A percentile compares a stretch with the other conserved stretches of the same genome.
These are phyloP conservation scores for Petromus typicus DNA, from an alignment of 2,113 vertebrate species.

Conservation along the genomic window DNA sequence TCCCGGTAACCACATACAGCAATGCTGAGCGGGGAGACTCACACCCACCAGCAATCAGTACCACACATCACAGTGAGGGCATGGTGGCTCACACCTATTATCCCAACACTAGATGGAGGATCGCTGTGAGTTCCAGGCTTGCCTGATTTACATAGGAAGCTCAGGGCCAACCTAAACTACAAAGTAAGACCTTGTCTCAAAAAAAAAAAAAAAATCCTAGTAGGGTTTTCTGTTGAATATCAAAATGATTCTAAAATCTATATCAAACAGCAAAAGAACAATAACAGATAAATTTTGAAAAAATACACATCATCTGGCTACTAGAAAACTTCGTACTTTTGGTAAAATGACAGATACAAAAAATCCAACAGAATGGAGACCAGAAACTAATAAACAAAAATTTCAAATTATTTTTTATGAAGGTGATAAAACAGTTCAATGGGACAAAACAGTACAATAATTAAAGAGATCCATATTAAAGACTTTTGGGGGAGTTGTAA, in stretches of 20 bases:
- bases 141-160: no score
- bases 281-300: background rate
- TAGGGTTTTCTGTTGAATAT: background rate
- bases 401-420: background rate
- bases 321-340: background rate
- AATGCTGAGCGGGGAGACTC: no score
- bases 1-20: no score
- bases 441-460: background rate
- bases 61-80: no score
- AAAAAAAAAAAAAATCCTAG: background rate
- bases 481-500: no score
- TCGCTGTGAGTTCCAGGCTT: no score
- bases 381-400: background rate
- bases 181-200: background rate
- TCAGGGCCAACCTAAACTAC: background rate
- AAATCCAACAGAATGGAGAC: background rate
- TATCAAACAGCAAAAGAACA: background rate
- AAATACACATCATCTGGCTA: background rate
- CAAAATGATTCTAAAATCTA: background rate
- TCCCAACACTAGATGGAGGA: no score
- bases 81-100: no score
- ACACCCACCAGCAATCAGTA: no score
- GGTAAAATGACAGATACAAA: background rate
- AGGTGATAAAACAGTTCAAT: background rate
- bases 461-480: background rate